Evolutionary conservation across 2,797 vertebrate species (phyloP).

Genomic region (Pantherophis vulpinus): DNA sequence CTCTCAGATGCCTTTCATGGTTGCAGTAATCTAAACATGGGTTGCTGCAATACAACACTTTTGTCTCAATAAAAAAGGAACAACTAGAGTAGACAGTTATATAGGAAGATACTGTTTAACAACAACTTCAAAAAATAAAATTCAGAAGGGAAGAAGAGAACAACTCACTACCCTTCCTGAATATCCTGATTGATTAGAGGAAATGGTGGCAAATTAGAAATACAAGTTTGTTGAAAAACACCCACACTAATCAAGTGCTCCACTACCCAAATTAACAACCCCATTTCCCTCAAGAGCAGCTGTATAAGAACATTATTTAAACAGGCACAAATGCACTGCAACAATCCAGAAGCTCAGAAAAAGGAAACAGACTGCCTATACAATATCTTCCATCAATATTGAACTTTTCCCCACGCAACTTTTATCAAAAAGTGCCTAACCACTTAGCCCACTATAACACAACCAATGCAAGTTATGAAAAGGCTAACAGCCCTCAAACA

Average conservation of each 20-base stretch:
- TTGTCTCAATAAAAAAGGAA: neutral
- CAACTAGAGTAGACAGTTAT: neutral
- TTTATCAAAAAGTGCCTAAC: accelerated
- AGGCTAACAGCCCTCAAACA: neutral
- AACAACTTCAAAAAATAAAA: neutral
- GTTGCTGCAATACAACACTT: neutral
- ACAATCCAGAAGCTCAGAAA: neutral
- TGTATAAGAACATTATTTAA: neutral
- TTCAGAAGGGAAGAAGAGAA: neutral
- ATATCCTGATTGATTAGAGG: neutral
- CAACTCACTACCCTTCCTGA: neutral
- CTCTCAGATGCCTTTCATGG: neutral
- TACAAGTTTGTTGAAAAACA: neutral
- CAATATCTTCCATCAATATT: neutral
- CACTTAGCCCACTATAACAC: neutral
- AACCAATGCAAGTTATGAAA: neutral
- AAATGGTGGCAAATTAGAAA: neutral
- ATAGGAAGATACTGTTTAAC: neutral
- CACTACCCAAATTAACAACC: neutral
- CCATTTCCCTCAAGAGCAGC: neutral
- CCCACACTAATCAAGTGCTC: neutral
- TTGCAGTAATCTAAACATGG: neutral
- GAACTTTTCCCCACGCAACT: neutral
- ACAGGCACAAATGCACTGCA: neutral
- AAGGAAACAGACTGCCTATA: neutral